Evolutionary conservation across 2,888 invertebrate genomes (phyloP), one percentile per base, ranked within the genome.

Genomic region (Meteorus cinctellus): DNA sequence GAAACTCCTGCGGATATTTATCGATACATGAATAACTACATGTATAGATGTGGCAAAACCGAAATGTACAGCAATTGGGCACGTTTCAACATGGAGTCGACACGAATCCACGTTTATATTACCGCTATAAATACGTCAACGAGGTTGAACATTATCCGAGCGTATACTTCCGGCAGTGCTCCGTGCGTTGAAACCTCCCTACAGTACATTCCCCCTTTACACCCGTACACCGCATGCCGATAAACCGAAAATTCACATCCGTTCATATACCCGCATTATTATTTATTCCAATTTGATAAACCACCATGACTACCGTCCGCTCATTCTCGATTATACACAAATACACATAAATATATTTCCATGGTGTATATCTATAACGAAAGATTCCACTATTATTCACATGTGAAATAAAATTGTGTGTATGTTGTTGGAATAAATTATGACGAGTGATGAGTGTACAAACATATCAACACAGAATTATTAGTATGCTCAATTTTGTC

Each of bases 61-160:
- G 51, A 45, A 78, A 74, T 73, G 75, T 72, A 41, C 41, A 74
- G 76, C 70, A 76, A 77, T 72, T 59, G 77, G 75, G 81, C 81
- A 79, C 81, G 82, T 82, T 81, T 81, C 81, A 81, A 81, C 82
- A 81, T 80, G 69, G 75, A 72, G 71, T 34, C 8, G 34, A 34
- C 80, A 77, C 77, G 81, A 66, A 70, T 27, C 79, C 77, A 79
- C 81, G 82, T 81, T 83, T 84, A 87, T 87, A 87, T 87, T 86
- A 85, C 86, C 81, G 78, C 77, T 82, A 87, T 88, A 88, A 88
- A 88, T 88, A 86, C 85, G 81, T 82, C 82, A 81, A 84, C 84
- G 82, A 80, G 82, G 82, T 80, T 78, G 78, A 80, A 79, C 84
- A 85, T 86, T 86, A 86, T 84, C 84, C 82, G 80, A 79, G 76